Evolutionary conservation across 2,888 invertebrate genomes (phyloP).

Genomic region (Glaucopsyche alexis): DNA sequence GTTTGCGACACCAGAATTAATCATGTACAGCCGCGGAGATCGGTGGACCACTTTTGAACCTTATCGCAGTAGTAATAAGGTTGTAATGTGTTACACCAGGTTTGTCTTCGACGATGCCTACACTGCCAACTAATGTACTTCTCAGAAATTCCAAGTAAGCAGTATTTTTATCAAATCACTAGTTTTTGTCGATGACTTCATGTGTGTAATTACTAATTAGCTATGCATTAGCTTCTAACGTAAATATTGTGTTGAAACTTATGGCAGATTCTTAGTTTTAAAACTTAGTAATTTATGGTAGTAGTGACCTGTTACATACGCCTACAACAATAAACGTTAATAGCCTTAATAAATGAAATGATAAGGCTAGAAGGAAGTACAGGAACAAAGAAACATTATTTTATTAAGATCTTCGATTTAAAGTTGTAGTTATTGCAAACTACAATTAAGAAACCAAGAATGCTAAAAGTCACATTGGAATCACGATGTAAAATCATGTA

Average conservation of each 20-base stretch:
- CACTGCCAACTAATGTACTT: neutral
- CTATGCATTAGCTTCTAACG: neutral
- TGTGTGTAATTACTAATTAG: no score
- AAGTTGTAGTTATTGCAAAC: no score
- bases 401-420: no score
- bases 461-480: neutral
- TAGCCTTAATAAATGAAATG: no score
- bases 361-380: no score
- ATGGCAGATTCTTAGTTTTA: no score
- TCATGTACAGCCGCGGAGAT: neutral
- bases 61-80: neutral
- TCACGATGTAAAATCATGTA: neutral
- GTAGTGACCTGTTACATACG: no score
- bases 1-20: slow-evolving; percentile 13
- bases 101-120: neutral
- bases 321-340: no score
- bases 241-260: no score
- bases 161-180: neutral
- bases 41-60: neutral
- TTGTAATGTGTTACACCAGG: neutral
- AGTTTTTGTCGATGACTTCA: neutral
- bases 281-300: no score
- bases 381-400: no score
- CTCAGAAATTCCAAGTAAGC: neutral
- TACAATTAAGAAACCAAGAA: neutral